These are phyloP conservation scores for Rutilus rutilus DNA, from an alignment of 2,113 vertebrate genomes.

Conservation along the genomic window DNA sequence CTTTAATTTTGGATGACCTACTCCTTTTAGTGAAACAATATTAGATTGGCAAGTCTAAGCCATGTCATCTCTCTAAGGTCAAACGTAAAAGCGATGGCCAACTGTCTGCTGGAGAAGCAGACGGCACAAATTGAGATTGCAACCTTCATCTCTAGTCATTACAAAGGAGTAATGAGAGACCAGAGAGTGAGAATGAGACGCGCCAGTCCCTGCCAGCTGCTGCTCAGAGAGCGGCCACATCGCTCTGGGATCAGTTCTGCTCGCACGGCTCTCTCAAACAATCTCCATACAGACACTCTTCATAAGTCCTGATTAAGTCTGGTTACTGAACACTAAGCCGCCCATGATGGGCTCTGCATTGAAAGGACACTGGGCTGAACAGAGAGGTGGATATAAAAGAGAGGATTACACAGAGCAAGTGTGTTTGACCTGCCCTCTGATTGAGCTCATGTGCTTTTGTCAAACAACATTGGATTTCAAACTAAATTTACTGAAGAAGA, in stretches of 20 bases:
- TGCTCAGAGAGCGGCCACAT: constrained; percentile 35
- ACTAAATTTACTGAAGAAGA: neutral
- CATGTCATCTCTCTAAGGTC: neutral
- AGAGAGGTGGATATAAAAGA: constrained; percentile 11
- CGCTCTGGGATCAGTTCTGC: constrained; percentile 61
- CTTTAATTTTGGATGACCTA: neutral
- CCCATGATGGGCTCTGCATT: constrained; percentile 26
- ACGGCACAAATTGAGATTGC: constrained; percentile 22
- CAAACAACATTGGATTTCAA: neutral
- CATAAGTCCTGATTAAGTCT: constrained; percentile 44
- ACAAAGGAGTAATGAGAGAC: constrained; percentile 71
- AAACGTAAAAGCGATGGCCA: constrained; percentile 14
- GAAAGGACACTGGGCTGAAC: neutral
- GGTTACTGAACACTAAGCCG: constrained; percentile 26
- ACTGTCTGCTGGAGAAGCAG: constrained; percentile 30
- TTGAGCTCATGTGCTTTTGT: neutral
- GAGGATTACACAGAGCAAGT: neutral
- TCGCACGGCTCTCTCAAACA: constrained; percentile 63
- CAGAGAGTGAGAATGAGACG: constrained; percentile 41
- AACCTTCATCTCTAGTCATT: constrained; percentile 69
- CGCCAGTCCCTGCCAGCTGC: constrained; percentile 64
- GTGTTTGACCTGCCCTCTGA: constrained; percentile 3
- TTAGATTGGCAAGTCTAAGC: neutral
- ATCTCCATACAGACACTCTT: constrained; percentile 30
- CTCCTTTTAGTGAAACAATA: constrained; percentile 21